Evolutionary conservation across 2,113 vertebrate genomes (phyloP).

Genomic region (Heterochromis multidens): DNA sequence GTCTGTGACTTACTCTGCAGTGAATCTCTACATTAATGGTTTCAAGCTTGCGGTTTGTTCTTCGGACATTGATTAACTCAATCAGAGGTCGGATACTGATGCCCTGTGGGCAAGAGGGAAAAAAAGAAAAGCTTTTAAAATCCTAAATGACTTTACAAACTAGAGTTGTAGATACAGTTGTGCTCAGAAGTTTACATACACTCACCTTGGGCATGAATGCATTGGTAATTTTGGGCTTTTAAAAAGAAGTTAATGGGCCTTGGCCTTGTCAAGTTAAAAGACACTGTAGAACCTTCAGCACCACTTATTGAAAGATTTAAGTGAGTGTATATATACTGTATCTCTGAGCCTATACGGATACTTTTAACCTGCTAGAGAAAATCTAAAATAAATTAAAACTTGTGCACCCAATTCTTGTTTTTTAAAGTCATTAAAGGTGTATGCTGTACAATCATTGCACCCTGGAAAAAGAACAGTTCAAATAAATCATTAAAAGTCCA

Average conservation of each 20-base stretch:
- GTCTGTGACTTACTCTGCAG: conserved; percentile 79
- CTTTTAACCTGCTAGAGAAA: too few species aligned
- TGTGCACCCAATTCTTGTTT: neutral
- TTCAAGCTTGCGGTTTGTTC: conserved; percentile 86
- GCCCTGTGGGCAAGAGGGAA: conserved; percentile 74
- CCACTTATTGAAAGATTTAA: too few species aligned
- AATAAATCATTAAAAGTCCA: neutral
- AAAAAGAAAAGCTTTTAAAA: neutral
- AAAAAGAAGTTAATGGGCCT: too few species aligned
- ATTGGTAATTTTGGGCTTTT: neutral
- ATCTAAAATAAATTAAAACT: neutral
- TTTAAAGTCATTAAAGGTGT: neutral
- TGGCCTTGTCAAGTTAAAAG: too few species aligned
- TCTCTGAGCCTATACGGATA: neutral
- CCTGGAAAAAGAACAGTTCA: neutral
- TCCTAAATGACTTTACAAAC: neutral
- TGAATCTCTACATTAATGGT: conserved; percentile 93
- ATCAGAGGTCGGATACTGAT: conserved; percentile 95
- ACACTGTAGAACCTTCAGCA: too few species aligned
- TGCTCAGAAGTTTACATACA: neutral
- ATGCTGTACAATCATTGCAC: neutral
- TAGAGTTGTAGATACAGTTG: neutral
- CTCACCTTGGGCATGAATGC: neutral
- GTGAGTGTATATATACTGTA: neutral
- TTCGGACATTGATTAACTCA: conserved; percentile 90